phyloP scores from a whole-genome alignment of 92 coral and sea anemone species.

The Desmophyllum pertusum region DNA sequence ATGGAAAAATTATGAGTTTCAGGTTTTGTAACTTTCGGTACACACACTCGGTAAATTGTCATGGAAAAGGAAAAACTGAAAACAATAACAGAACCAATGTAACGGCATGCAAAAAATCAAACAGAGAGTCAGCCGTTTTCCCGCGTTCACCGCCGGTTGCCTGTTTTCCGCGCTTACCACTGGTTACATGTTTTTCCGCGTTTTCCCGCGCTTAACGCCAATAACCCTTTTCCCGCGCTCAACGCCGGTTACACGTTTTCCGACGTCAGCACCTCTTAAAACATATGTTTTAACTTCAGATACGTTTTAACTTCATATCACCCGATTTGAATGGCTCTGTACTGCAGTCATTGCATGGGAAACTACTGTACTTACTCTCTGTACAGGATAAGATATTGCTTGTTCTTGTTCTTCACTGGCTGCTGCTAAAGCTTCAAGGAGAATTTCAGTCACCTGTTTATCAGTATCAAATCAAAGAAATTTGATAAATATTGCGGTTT shows the following conservation, averaged over 20 bases:
- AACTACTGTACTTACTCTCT: conserved; percentile 26
- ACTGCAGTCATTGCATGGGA: background rate
- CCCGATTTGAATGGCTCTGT: too few relatives aligned
- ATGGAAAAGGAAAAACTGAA: background rate
- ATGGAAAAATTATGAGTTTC: background rate
- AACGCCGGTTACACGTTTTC: background rate
- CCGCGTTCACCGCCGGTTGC: background rate
- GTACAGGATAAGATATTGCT: conserved; percentile 8
- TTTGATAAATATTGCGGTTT: too few relatives aligned
- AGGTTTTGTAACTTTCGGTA: background rate
- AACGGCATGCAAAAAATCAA: too few relatives aligned
- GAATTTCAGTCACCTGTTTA: conserved; percentile 75
- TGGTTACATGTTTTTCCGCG: background rate
- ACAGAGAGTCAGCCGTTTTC: background rate
- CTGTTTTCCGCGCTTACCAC: background rate
- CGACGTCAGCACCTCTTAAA: too few relatives aligned
- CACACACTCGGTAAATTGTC: background rate
- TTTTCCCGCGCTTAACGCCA: too few relatives aligned
- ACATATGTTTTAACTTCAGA: too few relatives aligned
- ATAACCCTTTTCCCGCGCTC: too few relatives aligned
- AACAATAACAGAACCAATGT: too few relatives aligned
- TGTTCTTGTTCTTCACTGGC: conserved; percentile 48
- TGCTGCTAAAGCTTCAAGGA: conserved; percentile 64
- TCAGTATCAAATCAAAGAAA: conserved; percentile 9
- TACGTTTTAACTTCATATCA: too few relatives aligned